Evolutionary conservation across 2,888 invertebrate species (phyloP), one percentile per base, ranked within the genome.

Genomic region (Mimas tiliae): DNA sequence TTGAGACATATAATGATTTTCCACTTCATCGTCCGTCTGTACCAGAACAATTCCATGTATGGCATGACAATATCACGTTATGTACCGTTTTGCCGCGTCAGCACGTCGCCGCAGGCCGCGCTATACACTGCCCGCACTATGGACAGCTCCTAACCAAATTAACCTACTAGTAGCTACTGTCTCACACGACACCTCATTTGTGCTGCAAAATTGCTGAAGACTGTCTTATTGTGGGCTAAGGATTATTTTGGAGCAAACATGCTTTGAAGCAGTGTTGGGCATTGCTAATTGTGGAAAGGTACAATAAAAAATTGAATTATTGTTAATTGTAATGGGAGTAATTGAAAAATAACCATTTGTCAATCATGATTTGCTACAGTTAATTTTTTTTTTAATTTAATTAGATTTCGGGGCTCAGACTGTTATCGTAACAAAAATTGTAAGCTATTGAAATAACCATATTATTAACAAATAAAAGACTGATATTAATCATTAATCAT

Each of bases 51-150:
- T 87, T 77, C 82, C 69, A 72, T 69, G 76, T 70, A 69, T 72
- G 69, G 72, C 72, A 76, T 75, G 73, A 88, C 89, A 90, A 88
- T 90, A 91, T 91, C 89, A 77, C 73, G 91, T 93, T 92, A 92
- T 85, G 84, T 82, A 76, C 81, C 90, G 85, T 90, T 92, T 93
- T 91, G 84, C 87, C 87, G 87, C 81, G 71, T 75, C 78, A 74
- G 67, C 81, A 87, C 84, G 63, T 75, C 77, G 73, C 77, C 73
- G 74, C 82, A 67, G 80, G 84, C 84, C 47, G 34, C 68, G 47
- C 69, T 67, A 65, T 72, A 67, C 34, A 66, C 53, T 68, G 69
- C 65, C 58, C 63, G 68, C 68, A 69, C 67, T 69, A 66, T 9
- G 64, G 51, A 64, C 47, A 50, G 45, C 12, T 27, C 4, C 11